A percentile compares a stretch with the other conserved stretches of the same genome.
These are phyloP conservation scores for Strigamia crassipes DNA, from an alignment of 2,888 invertebrate species.

Conservation along the genomic window DNA sequence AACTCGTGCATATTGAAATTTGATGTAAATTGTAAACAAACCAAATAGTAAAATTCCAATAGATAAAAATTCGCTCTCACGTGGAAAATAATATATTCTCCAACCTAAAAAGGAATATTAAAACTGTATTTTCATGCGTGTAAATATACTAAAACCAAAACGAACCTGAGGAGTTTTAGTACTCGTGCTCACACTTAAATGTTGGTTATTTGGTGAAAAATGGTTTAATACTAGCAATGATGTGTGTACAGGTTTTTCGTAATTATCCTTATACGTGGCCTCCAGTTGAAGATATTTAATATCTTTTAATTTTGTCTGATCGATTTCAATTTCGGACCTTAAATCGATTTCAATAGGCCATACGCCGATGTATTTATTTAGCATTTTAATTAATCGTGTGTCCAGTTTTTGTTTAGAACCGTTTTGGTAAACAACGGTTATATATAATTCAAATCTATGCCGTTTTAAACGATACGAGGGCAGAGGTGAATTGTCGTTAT, in stretches of 20 bases:
- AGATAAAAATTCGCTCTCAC: constrained; percentile 89
- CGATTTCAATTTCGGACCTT: constrained; percentile 66
- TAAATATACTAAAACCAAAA: background rate
- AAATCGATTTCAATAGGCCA: constrained; percentile 84
- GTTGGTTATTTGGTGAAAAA: constrained; percentile 79
- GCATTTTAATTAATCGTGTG: constrained; percentile 67
- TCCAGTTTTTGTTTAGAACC: constrained; percentile 72
- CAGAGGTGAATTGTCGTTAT: constrained; percentile 86
- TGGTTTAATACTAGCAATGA: constrained; percentile 76
- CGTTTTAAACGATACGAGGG: constrained; percentile 66
- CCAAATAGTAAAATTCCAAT: constrained; percentile 85
- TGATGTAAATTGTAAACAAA: constrained; percentile 50
- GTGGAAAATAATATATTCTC: constrained; percentile 92
- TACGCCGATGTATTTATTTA: constrained; percentile 72
- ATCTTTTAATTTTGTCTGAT: constrained; percentile 51
- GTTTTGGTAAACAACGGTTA: constrained; percentile 50
- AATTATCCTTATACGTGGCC: constrained; percentile 72
- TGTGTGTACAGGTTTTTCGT: constrained; percentile 69
- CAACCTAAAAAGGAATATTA: constrained; percentile 66
- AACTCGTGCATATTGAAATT: background rate
- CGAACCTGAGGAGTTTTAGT: constrained; percentile 75
- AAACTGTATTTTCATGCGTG: background rate
- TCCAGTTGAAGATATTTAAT: constrained; percentile 51
- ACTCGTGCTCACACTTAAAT: constrained; percentile 83
- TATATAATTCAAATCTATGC: constrained; percentile 52